phyloP scores from a whole-genome alignment of 1,140 invertebrate genomes.

The Harpegnathos saltator region DNA sequence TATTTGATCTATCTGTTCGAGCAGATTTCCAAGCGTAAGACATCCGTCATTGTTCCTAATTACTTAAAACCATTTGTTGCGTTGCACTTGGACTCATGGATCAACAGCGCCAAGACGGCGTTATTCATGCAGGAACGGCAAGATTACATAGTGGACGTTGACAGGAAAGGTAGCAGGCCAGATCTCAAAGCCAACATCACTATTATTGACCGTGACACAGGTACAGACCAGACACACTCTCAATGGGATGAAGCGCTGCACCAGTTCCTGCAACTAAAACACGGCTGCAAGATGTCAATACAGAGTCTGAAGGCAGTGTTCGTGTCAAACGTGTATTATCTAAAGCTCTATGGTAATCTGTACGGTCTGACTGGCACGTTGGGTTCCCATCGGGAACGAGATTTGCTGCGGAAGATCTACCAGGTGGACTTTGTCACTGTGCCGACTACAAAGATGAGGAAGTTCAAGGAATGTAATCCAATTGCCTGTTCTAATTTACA shows the following conservation, averaged over 20 bases:
- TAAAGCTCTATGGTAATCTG: conserved; percentile 77
- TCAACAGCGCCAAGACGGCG: conserved; percentile 46
- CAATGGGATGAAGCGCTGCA: conserved; percentile 83
- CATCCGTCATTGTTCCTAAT: conserved; percentile 67
- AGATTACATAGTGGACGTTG: conserved; percentile 74
- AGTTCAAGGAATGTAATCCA: no score
- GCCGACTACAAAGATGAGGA: no score
- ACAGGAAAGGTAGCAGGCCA: conserved; percentile 70
- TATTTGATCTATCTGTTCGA: no score
- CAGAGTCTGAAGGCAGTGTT: conserved; percentile 81
- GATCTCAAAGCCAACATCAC: conserved; percentile 73
- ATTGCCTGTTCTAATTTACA: no score
- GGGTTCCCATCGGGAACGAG: conserved; percentile 73
- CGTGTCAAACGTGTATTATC: no score
- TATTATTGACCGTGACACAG: no score
- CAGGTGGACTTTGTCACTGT: no score
- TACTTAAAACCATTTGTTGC: conserved; percentile 69
- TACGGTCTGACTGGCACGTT: conserved; percentile 82
- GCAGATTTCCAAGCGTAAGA: conserved; percentile 12
- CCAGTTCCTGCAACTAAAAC: conserved; percentile 83
- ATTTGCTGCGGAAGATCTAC: no score
- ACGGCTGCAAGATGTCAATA: no score
- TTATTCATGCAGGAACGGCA: no score
- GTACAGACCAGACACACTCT: conserved; percentile 78
- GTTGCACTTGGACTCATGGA: conserved; percentile 66